Evolutionary conservation across 2,888 invertebrate genomes (phyloP), one percentile per base, ranked within the genome.

Genomic region (Nomada ferruginata): DNA sequence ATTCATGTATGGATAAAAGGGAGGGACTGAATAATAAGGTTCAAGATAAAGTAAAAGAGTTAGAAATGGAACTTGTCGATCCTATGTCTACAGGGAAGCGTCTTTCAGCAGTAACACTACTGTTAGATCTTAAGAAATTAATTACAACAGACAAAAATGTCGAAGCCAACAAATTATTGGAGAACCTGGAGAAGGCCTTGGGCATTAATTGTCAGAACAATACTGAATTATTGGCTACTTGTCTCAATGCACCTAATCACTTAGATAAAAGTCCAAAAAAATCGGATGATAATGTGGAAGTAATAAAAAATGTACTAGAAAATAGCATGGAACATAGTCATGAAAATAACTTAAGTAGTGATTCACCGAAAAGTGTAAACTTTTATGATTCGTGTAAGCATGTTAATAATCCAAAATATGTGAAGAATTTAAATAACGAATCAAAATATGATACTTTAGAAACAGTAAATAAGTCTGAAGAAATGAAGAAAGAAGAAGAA

Each of bases 121-220:
- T 93, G 18, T 71, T 89, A 65, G 91, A 93, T 70, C 85, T 93
- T 2, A 91, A 92, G 65, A 92, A 92, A 77, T 71, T 93, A 50
- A 87, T 93, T 18, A 88, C 90, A 81, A 81, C 89, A 20, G 91
- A 93, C 66, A 85, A 89, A 68, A 93, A 93, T 85, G 79, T 88
- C 0, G 85, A 92, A 61, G 92, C 91, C 5, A 85, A 83, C 57
- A 89, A 90, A 76, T 85, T 93, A 47, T 76, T 93, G 47, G 84
- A 90, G 70, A 91, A 92, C 86, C 87, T 93, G 65, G 92, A 92
- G 60, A 90, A 89, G 74, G 87, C 83, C 13, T 85, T 93, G 55
- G 92, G 92, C 11, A 72, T 93, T 2, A 89, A 92, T 42, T 91
- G 83, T 73, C 83, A 89, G 20, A 91, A 83, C 75, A 92, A 93